Conservation (phyloP, 2,888 invertebrate genomes). For the Cerastis rubricosa region DNA sequence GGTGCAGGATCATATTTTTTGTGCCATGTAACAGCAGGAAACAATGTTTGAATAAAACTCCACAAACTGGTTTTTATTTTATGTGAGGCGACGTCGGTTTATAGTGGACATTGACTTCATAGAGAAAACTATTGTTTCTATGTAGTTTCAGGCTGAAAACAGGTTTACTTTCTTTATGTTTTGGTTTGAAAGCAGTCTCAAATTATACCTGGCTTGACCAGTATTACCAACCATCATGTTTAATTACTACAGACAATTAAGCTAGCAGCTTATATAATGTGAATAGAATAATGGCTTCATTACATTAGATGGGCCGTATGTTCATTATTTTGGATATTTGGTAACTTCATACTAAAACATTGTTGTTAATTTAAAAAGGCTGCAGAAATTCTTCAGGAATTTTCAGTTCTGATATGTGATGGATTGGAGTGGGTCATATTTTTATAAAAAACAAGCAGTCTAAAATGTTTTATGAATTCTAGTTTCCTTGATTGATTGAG, state of each 20-base stretch:
- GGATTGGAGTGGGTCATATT: background rate
- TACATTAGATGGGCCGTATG: conserved; percentile 16
- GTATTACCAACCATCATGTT: conserved; percentile 21
- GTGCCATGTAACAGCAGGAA: conserved; percentile 36
- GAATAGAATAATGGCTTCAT: conserved; percentile 36
- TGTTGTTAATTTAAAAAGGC: background rate
- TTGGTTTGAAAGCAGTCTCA: conserved; percentile 16
- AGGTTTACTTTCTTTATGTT: conserved; percentile 27
- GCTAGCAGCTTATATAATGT: conserved; percentile 39
- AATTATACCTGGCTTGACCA: conserved; percentile 13
- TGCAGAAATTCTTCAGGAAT: background rate
- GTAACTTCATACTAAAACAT: conserved; percentile 1
- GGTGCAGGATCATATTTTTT: conserved; percentile 46
- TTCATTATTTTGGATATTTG: conserved; percentile 30
- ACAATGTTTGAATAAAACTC: conserved; percentile 35
- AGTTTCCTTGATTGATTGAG: background rate
- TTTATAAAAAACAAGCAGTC: background rate
- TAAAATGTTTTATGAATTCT: background rate
- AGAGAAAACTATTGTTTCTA: conserved; percentile 21
- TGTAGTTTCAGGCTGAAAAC: conserved; percentile 36
- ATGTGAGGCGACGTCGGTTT: background rate
- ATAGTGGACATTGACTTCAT: conserved; percentile 14
- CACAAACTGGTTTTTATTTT: conserved; percentile 37
- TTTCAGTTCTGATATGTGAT: background rate
- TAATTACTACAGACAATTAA: conserved; percentile 26